Conservation (phyloP, 2,113 vertebrate species). For the Heteronetta atricapilla region DNA sequence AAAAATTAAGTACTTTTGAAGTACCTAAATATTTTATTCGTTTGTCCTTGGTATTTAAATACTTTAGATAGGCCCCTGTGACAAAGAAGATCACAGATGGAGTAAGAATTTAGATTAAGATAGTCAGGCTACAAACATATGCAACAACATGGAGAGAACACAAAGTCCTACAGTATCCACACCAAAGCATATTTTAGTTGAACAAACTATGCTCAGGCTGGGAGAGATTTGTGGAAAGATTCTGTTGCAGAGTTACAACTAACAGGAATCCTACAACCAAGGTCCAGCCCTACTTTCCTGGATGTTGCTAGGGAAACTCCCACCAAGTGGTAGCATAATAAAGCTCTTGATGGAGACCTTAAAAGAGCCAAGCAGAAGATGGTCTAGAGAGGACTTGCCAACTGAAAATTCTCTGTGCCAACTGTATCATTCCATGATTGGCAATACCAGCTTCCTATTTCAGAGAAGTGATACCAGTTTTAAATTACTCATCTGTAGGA, state of each 20-base stretch:
- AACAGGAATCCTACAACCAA: accelerated
- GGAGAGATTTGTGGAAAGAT: background rate
- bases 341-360: background rate
- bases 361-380: background rate
- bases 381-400: background rate
- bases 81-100: background rate
- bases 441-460: background rate
- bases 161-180: background rate
- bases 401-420: background rate
- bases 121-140: background rate
- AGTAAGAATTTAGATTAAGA: background rate
- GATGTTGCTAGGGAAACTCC: background rate
- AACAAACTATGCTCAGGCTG: background rate
- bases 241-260: background rate
- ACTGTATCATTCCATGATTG: background rate
- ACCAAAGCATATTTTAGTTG: background rate
- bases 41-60: slow-evolving; percentile 18
- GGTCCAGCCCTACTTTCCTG: background rate
- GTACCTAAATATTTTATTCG: slow-evolving; percentile 28
- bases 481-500: background rate
- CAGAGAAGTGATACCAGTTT: slow-evolving; percentile 9
- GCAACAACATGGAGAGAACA: background rate
- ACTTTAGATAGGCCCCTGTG: background rate
- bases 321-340: background rate
- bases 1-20: background rate